Evolutionary conservation across 2,888 invertebrate genomes (phyloP).

Genomic region (Agonum fuliginosum): DNA sequence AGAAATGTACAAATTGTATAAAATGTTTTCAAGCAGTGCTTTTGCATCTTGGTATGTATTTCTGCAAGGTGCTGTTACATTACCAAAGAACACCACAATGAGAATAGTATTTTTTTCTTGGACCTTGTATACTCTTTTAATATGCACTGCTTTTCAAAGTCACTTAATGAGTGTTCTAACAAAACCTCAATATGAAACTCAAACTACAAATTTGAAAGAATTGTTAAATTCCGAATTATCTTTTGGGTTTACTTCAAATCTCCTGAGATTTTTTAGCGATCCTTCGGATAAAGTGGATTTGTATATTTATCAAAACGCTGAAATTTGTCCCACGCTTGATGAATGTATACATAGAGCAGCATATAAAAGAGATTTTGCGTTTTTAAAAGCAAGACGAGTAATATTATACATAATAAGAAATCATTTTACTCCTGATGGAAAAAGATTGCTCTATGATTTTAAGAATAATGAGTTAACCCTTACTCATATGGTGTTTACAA

Average conservation of each 20-base stretch:
- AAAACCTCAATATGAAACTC: neutral
- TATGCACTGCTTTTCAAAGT: neutral
- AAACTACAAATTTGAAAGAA: neutral
- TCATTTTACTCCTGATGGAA: too few relatives aligned
- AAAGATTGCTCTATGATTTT: constrained; percentile 20
- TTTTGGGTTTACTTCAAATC: constrained; percentile 1
- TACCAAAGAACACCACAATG: neutral
- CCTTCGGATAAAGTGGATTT: too few relatives aligned
- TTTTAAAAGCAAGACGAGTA: too few relatives aligned
- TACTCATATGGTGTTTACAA: neutral
- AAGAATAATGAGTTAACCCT: neutral
- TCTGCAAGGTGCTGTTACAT: neutral
- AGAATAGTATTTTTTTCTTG: constrained; percentile 10
- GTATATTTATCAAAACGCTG: neutral
- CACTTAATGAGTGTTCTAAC: constrained; percentile 5
- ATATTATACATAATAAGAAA: too few relatives aligned
- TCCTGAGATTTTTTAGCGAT: too few relatives aligned
- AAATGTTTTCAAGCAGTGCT: too few relatives aligned
- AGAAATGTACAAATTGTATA: neutral
- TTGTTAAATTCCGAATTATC: neutral
- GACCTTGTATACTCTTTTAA: neutral
- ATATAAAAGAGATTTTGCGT: constrained; percentile 62
- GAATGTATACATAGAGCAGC: constrained; percentile 61
- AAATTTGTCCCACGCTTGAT: neutral
- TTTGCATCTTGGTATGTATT: neutral